Evolutionary conservation across 2,797 vertebrate species (phyloP).

Genomic region (Darevskia nairensis): DNA sequence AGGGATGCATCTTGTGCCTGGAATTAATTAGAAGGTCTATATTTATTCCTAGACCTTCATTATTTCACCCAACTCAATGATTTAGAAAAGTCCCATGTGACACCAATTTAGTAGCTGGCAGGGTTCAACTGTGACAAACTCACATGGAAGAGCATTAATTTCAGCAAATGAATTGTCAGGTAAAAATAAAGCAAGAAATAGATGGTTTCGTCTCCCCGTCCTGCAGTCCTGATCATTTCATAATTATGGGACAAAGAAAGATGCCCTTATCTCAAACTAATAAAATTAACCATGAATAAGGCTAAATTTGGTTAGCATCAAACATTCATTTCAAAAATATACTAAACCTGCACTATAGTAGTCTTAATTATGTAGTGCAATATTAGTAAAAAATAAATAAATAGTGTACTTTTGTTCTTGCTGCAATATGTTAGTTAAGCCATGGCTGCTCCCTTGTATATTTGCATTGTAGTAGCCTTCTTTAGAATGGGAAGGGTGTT

Average conservation of each 20-base stretch:
- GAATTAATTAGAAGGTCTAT: slow-evolving; percentile 27
- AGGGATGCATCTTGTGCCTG: slow-evolving; percentile 1
- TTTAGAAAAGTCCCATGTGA: slow-evolving; percentile 12
- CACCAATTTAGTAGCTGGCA: background rate
- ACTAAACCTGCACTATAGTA: too few species aligned
- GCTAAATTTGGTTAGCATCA: background rate
- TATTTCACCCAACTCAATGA: slow-evolving; percentile 8
- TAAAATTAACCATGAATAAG: background rate
- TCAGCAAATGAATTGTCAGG: background rate
- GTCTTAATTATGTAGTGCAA: too few species aligned
- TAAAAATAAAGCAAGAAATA: background rate
- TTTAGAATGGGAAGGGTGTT: too few species aligned
- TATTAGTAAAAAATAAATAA: background rate
- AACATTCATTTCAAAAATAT: background rate
- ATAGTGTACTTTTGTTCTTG: background rate
- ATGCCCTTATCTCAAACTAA: background rate
- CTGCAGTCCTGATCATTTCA: background rate
- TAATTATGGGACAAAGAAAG: background rate
- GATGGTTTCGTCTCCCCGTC: background rate
- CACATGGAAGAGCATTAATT: background rate
- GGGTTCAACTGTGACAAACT: background rate
- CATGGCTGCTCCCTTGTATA: too few species aligned
- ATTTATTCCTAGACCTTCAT: slow-evolving; percentile 25
- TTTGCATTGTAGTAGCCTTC: too few species aligned
- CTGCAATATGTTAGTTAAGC: too few species aligned